Evolutionary conservation across 2,113 vertebrate species (phyloP).

Genomic region (Romanogobio albipinnatus): DNA sequence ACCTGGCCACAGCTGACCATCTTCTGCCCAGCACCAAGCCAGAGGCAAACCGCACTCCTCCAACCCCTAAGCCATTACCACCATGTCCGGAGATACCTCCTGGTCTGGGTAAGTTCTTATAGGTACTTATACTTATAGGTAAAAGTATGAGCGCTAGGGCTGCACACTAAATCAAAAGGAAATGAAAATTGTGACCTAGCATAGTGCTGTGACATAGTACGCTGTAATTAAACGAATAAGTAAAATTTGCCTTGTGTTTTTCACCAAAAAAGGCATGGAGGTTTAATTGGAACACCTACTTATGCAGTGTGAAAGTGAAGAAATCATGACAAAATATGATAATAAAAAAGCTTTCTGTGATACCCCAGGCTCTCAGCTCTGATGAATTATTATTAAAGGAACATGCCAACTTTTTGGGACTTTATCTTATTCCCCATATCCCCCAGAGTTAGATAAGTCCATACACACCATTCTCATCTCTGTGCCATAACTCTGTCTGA

Average conservation of each 20-base stretch:
- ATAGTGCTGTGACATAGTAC: neutral
- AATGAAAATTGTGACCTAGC: neutral
- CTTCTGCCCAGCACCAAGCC: slow-evolving; percentile 78
- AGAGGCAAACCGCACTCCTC: slow-evolving; percentile 76
- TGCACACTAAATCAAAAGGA: neutral
- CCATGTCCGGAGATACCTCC: slow-evolving; percentile 91
- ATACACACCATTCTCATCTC: too few relatives aligned
- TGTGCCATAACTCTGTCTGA: too few relatives aligned
- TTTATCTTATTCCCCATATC: too few relatives aligned
- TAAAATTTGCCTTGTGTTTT: neutral
- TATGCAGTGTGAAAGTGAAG: neutral
- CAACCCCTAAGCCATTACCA: slow-evolving; percentile 83
- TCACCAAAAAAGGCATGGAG: neutral
- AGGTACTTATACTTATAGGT: neutral
- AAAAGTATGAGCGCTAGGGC: neutral
- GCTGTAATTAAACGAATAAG: neutral
- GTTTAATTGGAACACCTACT: neutral
- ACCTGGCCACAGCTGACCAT: slow-evolving; percentile 73
- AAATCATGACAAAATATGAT: neutral
- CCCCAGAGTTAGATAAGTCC: too few relatives aligned
- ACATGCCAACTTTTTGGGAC: too few relatives aligned
- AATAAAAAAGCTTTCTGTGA: neutral
- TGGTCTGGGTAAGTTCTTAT: slow-evolving; percentile 84
- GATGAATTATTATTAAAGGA: neutral
- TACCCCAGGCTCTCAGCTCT: neutral